Evolutionary conservation across 2,797 vertebrate species (phyloP).

Genomic region (Chaenodraco wilsoni): DNA sequence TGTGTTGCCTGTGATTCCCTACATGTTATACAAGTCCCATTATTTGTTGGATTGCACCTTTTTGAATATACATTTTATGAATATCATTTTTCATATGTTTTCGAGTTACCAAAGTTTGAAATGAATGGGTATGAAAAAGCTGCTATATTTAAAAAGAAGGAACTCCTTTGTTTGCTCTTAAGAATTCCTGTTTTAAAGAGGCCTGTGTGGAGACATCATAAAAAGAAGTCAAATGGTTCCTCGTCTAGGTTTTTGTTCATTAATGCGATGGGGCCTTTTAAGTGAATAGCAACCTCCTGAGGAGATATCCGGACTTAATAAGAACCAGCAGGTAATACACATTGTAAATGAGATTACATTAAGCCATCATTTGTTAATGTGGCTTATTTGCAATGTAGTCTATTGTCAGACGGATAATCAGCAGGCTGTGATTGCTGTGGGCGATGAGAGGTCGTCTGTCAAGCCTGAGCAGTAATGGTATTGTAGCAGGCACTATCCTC

Average conservation of each 20-base stretch:
- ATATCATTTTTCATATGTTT: background rate
- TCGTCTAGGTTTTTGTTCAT: constrained; percentile 34
- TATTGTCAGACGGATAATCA: constrained; percentile 35
- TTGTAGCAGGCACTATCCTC: constrained; percentile 54
- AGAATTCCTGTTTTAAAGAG: constrained; percentile 22
- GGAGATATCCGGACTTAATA: constrained; percentile 19
- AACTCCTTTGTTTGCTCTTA: constrained; percentile 37
- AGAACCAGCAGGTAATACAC: constrained; percentile 35
- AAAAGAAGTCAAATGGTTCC: constrained; percentile 37
- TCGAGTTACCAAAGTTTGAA: constrained; percentile 7
- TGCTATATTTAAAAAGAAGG: constrained; percentile 15
- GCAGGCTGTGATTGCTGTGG: constrained; percentile 33
- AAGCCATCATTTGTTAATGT: constrained; percentile 24
- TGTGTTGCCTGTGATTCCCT: background rate
- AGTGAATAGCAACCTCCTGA: constrained; percentile 15
- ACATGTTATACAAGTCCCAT: background rate
- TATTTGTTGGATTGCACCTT: background rate
- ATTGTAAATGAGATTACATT: constrained; percentile 24
- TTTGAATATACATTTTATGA: background rate
- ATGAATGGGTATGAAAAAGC: constrained; percentile 2
- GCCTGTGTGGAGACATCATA: constrained; percentile 26
- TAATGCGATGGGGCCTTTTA: constrained; percentile 16
- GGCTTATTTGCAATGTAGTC: constrained; percentile 32
- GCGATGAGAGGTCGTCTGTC: constrained; percentile 45
- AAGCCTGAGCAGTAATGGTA: constrained; percentile 46